phyloP scores from a whole-genome alignment of 2,113 vertebrate genomes.

The Ictalurus punctatus region DNA sequence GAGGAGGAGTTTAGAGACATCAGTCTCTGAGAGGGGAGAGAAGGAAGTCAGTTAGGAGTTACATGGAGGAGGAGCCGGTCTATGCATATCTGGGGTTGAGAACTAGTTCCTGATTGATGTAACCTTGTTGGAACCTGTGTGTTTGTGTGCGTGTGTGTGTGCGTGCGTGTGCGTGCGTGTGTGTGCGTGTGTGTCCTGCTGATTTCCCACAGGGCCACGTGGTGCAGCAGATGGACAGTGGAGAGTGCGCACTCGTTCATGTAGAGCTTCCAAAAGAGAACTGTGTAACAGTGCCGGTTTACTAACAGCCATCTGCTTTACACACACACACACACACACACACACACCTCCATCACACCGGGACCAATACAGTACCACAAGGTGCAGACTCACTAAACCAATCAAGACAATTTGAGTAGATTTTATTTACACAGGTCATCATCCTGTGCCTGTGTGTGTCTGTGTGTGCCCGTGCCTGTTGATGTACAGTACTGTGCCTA shows the following conservation, averaged over 20 bases:
- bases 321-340: background rate
- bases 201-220: background rate
- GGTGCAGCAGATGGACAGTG: slow-evolving; percentile 45
- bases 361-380: background rate
- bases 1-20: too few species aligned
- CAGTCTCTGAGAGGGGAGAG: too few species aligned
- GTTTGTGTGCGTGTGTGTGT: background rate
- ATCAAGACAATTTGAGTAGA: background rate
- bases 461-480: too few species aligned
- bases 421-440: background rate
- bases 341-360: background rate
- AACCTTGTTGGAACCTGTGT: too few species aligned
- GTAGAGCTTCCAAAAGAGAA: slow-evolving; percentile 26
- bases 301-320: slow-evolving; percentile 18
- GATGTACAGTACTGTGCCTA: too few species aligned
- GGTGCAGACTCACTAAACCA: background rate
- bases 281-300: slow-evolving; percentile 1
- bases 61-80: too few species aligned
- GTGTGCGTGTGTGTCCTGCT: slow-evolving; percentile 36
- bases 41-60: too few species aligned
- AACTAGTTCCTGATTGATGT: too few species aligned
- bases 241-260: slow-evolving; percentile 53
- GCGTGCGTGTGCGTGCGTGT: background rate
- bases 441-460: background rate
- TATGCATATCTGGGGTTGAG: too few species aligned